Percentiles rank a stretch among this genome's conserved stretches.
These are phyloP conservation scores for Ormyrus labotus DNA, from an alignment of 2,888 invertebrate genomes.

Conservation along the genomic window DNA sequence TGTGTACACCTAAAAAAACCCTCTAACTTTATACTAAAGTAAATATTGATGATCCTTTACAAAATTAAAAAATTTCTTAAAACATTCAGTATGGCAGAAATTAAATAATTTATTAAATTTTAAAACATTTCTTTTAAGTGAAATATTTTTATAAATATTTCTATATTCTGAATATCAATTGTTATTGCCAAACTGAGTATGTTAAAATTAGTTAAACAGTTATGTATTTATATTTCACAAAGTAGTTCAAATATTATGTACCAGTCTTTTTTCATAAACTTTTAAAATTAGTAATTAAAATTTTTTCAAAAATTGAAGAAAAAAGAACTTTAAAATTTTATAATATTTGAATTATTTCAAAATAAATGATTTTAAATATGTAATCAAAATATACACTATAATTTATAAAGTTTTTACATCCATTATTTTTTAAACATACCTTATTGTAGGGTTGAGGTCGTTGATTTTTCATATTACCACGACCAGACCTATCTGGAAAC, in stretches of 20 bases:
- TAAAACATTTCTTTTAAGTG: neutral
- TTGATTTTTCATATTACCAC: conserved; percentile 70
- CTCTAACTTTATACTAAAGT: conserved; percentile 7
- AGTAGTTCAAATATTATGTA: no score
- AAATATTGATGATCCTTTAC: conserved; percentile 4
- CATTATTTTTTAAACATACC: conserved; percentile 63
- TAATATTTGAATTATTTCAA: neutral
- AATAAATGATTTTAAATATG: neutral
- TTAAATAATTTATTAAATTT: neutral
- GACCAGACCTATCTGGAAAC: conserved; percentile 69
- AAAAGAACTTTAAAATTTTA: no score
- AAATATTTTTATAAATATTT: no score
- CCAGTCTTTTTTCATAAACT: no score
- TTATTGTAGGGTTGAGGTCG: conserved; percentile 73
- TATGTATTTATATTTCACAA: no score
- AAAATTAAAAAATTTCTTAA: neutral
- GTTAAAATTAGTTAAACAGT: no score
- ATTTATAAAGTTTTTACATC: conserved; percentile 1
- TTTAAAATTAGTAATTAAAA: no score
- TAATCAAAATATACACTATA: conserved; percentile 27
- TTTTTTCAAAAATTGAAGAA: no score
- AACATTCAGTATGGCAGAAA: neutral
- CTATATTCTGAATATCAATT: no score
- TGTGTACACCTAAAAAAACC: conserved; percentile 28
- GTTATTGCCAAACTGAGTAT: no score